Evolutionary conservation across 2,113 vertebrate species (phyloP).

Genomic region (Psittacula cyanocephala): DNA sequence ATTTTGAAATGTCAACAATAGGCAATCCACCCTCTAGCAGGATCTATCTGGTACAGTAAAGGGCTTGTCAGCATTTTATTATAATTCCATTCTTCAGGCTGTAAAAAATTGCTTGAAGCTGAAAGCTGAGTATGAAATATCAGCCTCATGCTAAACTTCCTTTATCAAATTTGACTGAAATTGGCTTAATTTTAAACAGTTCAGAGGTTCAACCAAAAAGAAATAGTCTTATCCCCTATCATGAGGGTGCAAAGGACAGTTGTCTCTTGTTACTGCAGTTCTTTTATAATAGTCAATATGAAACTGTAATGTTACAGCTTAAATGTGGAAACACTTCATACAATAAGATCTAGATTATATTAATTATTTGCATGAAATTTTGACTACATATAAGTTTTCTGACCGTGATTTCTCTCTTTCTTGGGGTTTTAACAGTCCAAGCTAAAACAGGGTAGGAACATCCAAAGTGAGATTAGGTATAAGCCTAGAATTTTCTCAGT

Average conservation of each 20-base stretch:
- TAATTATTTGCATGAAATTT: background rate
- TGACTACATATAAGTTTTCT: background rate
- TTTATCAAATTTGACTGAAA: background rate
- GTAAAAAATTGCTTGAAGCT: background rate
- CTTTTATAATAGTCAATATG: background rate
- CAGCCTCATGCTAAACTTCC: background rate
- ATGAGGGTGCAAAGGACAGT: background rate
- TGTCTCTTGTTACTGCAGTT: background rate
- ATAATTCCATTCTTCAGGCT: background rate
- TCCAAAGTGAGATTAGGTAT: background rate
- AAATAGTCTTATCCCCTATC: background rate
- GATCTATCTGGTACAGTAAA: background rate
- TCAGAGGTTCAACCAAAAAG: background rate
- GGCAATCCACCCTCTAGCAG: background rate
- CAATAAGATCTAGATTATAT: background rate
- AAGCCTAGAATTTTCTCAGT: background rate
- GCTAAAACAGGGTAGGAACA: background rate
- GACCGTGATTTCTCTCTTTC: background rate
- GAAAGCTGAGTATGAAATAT: background rate
- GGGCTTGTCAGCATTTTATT: constrained; percentile 12
- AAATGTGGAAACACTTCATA: background rate
- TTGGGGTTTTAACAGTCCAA: background rate
- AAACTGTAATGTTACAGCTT: background rate
- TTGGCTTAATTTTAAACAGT: background rate
- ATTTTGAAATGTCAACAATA: background rate